Evolutionary conservation across 2,888 invertebrate species (phyloP), one percentile per base, ranked within the genome.

Genomic region (Drosophila barbarae): DNA sequence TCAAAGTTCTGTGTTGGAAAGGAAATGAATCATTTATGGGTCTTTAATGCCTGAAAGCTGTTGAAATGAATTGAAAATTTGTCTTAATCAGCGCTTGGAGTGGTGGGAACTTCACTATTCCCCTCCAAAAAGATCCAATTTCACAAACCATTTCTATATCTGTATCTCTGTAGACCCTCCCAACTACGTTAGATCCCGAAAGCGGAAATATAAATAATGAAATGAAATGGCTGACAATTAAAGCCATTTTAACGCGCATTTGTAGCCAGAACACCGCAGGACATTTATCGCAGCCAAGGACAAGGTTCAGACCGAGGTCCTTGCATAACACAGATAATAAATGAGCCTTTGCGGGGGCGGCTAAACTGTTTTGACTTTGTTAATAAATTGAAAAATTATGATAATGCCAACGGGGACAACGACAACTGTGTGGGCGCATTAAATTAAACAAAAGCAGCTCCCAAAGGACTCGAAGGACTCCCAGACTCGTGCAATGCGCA

Each of bases 361-460:
- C 85, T 85, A 81, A 85, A 85, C 81, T 81, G 81, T 81, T 81
- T 85, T 81, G 85, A 81, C 81, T 81, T 84, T 85, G 84, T 81
- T 85, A 81, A 81, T 81, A 81, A 81, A 81, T 81, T 85, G 81
- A 83, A 81, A 83, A 85, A 85, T 81, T 85, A 81, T 81, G 81
- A 85, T 81, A 81, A 81, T 81, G 84, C 72, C 73, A 50, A 41
- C 63, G 69, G 53, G 41, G 18, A 39, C 28, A 58, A 44, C 49
- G 72, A 55, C 57, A 56, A 72, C 75, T 79, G 80, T 80, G 74
- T 73, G 74, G 67, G 72, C 69, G 70, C 78, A 81, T 68, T 85
- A 81, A 85, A 85, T 85, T 85, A 72, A 83, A 75, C 65, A 70
- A 57, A 60, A 74, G 67, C 73, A 58, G 51, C 46, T 59, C 50